A percentile compares a stretch with the other conserved stretches of the same genome.
These are phyloP conservation scores for Lymantria dispar DNA, from an alignment of 2,888 invertebrate genomes.

Conservation along the genomic window DNA sequence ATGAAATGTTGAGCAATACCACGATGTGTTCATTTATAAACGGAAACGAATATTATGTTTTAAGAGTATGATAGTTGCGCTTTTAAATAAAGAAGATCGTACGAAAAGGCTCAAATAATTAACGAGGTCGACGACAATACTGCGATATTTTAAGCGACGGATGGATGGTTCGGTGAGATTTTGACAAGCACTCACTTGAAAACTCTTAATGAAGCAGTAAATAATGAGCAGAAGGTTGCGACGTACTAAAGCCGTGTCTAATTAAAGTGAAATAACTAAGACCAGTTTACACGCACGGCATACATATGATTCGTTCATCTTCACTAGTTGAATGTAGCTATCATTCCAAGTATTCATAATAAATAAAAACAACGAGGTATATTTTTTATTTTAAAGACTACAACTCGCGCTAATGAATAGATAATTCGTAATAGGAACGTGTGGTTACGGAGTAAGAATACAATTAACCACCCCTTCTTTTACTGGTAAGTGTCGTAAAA, in stretches of 20 bases:
- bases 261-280: conserved; percentile 65
- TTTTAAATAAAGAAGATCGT: conserved; percentile 52
- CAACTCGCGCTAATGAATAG: no score
- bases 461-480: no score
- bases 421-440: no score
- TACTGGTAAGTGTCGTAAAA: no score
- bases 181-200: conserved; percentile 74
- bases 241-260: conserved; percentile 68
- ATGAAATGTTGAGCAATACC: conserved; percentile 56
- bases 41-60: conserved; percentile 61
- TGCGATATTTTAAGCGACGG: conserved; percentile 71
- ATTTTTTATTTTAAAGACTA: no score
- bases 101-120: conserved; percentile 64
- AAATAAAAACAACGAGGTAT: no score
- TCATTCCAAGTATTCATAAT: conserved; percentile 4
- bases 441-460: no score
- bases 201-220: conserved; percentile 81
- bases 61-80: conserved; percentile 51
- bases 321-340: conserved; percentile 41
- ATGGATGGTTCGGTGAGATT: conserved; percentile 68
- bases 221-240: conserved; percentile 77
- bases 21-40: conserved; percentile 46
- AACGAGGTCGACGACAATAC: conserved; percentile 72
- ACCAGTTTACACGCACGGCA: conserved; percentile 52
- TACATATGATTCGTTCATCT: conserved; percentile 46